phyloP scores from a whole-genome alignment of 37 sponge, comb jelly and placozoan species.

The Aplysina aerophoba region DNA sequence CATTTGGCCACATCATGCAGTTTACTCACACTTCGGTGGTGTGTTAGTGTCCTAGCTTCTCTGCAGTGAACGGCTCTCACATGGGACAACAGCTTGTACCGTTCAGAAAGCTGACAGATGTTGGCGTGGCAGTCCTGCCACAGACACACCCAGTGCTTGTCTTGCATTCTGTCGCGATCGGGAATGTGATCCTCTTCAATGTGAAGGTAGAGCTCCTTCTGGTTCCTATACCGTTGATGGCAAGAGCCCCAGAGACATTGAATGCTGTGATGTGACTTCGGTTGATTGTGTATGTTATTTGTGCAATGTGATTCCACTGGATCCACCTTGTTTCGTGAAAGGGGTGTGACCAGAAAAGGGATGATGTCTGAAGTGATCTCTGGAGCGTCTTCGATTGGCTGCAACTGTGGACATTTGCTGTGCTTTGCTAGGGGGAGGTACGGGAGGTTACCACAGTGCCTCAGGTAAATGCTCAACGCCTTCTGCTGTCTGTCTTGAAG shows the following conservation, averaged over 20 bases:
- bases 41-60: background rate
- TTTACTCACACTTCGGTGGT: conserved; percentile 4
- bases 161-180: background rate
- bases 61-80: conserved; percentile 1
- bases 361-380: conserved; percentile 44
- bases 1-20: too few species aligned
- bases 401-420: background rate
- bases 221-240: background rate
- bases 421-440: background rate
- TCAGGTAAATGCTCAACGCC: background rate
- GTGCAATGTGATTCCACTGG: background rate
- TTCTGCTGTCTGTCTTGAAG: conserved; percentile 27
- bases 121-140: conserved; percentile 42
- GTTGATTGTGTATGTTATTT: background rate
- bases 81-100: conserved; percentile 65
- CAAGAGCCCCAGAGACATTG: conserved; percentile 51
- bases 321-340: background rate
- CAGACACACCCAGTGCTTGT: conserved; percentile 8
- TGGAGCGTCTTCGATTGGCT: background rate
- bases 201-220: conserved; percentile 52
- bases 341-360: conserved; percentile 15
- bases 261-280: background rate
- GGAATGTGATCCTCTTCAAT: conserved; percentile 41
- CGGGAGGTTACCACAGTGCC: conserved; percentile 20
- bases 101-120: conserved; percentile 17